phyloP scores from a whole-genome alignment of 2,113 vertebrate species.

The Circaetus gallicus region DNA sequence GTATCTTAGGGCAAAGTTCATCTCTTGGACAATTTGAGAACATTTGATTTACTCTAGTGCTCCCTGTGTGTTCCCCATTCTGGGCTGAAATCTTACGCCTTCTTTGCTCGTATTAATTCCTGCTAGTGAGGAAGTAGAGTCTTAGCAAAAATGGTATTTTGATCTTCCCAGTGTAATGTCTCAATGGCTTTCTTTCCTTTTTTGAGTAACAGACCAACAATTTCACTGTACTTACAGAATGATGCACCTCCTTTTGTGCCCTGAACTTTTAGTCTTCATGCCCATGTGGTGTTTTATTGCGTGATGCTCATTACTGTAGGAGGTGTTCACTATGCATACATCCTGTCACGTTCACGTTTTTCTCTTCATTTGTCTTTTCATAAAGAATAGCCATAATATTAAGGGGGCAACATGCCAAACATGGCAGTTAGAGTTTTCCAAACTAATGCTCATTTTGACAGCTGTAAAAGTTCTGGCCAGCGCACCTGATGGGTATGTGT shows the following conservation, averaged over 20 bases:
- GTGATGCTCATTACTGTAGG: neutral
- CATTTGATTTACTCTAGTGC: neutral
- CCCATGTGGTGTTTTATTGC: neutral
- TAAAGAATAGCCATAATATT: neutral
- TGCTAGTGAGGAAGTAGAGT: neutral
- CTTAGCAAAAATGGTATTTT: neutral
- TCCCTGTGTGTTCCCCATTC: neutral
- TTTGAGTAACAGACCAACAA: neutral
- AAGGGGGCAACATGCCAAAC: neutral
- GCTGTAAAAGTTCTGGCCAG: neutral
- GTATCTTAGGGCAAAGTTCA: slow-evolving; percentile 15
- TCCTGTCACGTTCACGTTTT: neutral
- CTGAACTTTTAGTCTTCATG: neutral
- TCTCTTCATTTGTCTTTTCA: neutral
- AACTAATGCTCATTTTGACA: neutral
- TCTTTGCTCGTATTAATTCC: neutral
- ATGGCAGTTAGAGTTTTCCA: neutral
- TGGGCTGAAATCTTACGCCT: neutral
- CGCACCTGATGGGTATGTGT: neutral
- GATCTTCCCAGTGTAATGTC: neutral
- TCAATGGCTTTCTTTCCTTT: neutral
- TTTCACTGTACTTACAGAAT: neutral
- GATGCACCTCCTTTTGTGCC: neutral
- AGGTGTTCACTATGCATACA: neutral
- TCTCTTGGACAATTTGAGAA: neutral